These are phyloP conservation scores for Hemicentrotus pulcherrimus DNA, from an alignment of 35 echinoderm and acorn worm species.

Conservation along the genomic window DNA sequence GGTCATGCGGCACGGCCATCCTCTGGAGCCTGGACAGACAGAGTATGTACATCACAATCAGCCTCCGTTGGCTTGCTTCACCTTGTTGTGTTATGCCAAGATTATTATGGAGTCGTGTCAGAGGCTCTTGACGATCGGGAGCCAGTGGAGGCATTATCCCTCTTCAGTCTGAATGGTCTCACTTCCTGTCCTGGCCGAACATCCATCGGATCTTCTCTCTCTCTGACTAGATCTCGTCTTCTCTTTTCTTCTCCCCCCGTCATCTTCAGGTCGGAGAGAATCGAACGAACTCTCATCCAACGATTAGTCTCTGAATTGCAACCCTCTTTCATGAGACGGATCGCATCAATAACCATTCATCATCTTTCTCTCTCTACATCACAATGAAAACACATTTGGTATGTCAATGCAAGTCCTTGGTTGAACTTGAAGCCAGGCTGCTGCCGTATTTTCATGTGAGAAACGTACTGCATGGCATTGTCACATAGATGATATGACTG, in stretches of 20 bases:
- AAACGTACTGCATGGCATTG: not conserved
- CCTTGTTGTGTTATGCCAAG: constrained; percentile 9
- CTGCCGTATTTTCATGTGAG: not conserved
- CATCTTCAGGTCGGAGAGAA: not conserved
- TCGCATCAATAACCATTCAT: constrained; percentile 11
- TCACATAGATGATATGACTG: not conserved
- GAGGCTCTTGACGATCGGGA: constrained; percentile 6
- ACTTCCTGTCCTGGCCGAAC: constrained; percentile 20
- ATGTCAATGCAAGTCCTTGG: not conserved
- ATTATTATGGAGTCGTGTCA: constrained; percentile 18
- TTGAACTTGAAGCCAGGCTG: too few relatives aligned
- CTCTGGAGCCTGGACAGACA: not conserved
- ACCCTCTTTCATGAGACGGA: not conserved
- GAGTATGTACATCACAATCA: not conserved
- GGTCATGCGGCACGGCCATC: not conserved
- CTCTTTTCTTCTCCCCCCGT: not conserved
- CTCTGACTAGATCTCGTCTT: too few relatives aligned
- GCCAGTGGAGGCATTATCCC: constrained; percentile 39
- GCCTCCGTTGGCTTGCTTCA: not conserved
- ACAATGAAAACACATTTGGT: not conserved
- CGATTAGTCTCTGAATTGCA: not conserved
- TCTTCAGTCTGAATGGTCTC: constrained; percentile 37
- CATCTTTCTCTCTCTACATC: not conserved
- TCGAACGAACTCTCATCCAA: not conserved
- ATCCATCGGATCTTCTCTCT: constrained; percentile 10